phyloP scores from a whole-genome alignment of 2,797 vertebrate species.

The Kryptopterus vitreolus region DNA sequence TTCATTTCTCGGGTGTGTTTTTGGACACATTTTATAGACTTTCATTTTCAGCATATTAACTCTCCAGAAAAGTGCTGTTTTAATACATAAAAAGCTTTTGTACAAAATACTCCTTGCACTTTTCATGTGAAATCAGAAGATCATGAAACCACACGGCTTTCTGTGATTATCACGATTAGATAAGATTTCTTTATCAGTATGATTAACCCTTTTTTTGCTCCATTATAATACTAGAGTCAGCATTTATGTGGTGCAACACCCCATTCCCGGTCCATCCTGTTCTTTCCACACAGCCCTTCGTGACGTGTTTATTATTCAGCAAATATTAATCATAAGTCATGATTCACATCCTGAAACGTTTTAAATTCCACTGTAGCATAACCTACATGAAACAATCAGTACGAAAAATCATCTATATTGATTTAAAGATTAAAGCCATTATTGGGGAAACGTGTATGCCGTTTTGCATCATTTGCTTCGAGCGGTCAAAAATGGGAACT shows the following conservation, averaged over 20 bases:
- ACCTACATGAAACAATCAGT: neutral
- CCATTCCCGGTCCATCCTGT: neutral
- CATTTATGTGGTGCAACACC: conserved; percentile 38
- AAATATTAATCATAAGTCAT: neutral
- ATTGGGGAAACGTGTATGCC: neutral
- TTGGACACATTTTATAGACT: neutral
- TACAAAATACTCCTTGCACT: neutral
- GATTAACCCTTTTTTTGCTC: no score
- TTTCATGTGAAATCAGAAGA: neutral
- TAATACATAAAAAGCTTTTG: neutral
- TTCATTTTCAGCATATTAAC: neutral
- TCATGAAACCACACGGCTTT: neutral
- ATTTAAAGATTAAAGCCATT: neutral
- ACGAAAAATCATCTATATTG: no score
- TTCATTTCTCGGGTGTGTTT: neutral
- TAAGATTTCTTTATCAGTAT: no score
- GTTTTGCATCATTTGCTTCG: no score
- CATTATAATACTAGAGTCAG: conserved; percentile 30
- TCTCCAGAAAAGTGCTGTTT: neutral
- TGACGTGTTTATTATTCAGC: no score
- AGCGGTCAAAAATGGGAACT: conserved; percentile 1
- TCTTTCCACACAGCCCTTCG: no score
- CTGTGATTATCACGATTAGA: neutral
- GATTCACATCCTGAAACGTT: neutral
- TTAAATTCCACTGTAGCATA: neutral